Evolutionary conservation across 2,797 vertebrate genomes (phyloP).

Genomic region (Parauchenoglanis punctatus): DNA sequence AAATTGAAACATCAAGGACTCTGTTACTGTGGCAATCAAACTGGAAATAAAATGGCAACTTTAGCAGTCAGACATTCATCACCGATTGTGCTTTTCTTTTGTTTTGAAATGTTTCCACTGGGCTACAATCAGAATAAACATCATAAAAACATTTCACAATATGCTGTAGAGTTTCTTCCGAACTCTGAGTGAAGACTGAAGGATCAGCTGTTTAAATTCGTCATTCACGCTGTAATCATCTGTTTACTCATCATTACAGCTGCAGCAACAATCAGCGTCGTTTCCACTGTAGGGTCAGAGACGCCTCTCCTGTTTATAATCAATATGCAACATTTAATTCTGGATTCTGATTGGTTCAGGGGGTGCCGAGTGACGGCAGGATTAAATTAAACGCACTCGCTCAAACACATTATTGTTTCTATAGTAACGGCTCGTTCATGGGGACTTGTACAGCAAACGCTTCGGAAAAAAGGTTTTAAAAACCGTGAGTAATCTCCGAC

Average conservation of each 20-base stretch:
- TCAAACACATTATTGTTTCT: neutral
- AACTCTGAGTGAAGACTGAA: neutral
- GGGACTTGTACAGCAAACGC: no score
- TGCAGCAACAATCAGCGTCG: neutral
- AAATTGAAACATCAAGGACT: conserved; percentile 99
- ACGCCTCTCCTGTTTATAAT: neutral
- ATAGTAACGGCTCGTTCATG: neutral
- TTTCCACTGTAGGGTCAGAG: neutral
- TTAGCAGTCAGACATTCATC: conserved; percentile 56
- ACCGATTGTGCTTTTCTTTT: conserved; percentile 37
- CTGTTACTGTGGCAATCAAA: conserved; percentile 93
- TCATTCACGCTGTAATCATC: neutral
- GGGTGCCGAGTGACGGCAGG: neutral
- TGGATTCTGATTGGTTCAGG: neutral
- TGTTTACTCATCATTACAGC: neutral
- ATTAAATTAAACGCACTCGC: neutral
- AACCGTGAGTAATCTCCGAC: no score
- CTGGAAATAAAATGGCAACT: conserved; percentile 55
- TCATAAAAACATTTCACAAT: neutral
- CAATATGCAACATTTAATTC: neutral
- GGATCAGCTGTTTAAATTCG: neutral
- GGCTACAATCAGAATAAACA: conserved; percentile 33
- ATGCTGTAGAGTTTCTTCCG: neutral
- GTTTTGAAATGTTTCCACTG: conserved; percentile 38
- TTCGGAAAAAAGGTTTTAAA: neutral